A percentile compares a stretch with the other conserved stretches of the same genome.
phyloP scores from a whole-genome alignment of 1,140 invertebrate species.

The Drosophila pandora region DNA sequence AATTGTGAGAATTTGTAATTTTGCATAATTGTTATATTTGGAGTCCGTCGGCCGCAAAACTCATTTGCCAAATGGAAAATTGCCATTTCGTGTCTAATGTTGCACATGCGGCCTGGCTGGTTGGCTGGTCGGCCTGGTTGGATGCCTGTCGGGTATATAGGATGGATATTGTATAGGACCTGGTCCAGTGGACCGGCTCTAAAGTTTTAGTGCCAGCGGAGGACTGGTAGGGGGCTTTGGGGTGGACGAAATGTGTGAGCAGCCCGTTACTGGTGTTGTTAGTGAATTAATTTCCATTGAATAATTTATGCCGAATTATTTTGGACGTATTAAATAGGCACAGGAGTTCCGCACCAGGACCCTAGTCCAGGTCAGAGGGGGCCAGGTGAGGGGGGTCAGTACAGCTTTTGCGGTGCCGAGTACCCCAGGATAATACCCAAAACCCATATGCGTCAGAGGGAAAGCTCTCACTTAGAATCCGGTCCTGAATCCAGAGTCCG shows the following conservation, averaged over 20 bases:
- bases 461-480: slow-evolving; percentile 3
- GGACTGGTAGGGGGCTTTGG: slow-evolving; percentile 8
- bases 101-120: slow-evolving; percentile 63
- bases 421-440: slow-evolving; percentile 1
- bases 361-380: slow-evolving; percentile 6
- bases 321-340: slow-evolving; percentile 61
- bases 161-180: not conserved
- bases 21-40: slow-evolving; percentile 83
- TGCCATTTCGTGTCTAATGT: slow-evolving; percentile 82
- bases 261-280: slow-evolving; percentile 67
- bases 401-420: slow-evolving; percentile 43
- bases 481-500: not conserved
- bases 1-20: slow-evolving; percentile 83
- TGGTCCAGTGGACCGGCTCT: slow-evolving; percentile 13
- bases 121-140: not conserved
- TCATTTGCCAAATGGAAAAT: slow-evolving; percentile 83
- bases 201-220: slow-evolving; percentile 67
- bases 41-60: slow-evolving; percentile 81
- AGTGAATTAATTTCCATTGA: slow-evolving; percentile 82
- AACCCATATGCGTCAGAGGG: slow-evolving; percentile 7
- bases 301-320: slow-evolving; percentile 83
- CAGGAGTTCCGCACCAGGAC: slow-evolving; percentile 3
- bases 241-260: slow-evolving; percentile 11
- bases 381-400: not conserved
- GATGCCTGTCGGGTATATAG: not conserved